These are phyloP conservation scores for Epizoanthus scotinus DNA, from an alignment of 92 coral and sea anemone genomes.

Conservation along the genomic window DNA sequence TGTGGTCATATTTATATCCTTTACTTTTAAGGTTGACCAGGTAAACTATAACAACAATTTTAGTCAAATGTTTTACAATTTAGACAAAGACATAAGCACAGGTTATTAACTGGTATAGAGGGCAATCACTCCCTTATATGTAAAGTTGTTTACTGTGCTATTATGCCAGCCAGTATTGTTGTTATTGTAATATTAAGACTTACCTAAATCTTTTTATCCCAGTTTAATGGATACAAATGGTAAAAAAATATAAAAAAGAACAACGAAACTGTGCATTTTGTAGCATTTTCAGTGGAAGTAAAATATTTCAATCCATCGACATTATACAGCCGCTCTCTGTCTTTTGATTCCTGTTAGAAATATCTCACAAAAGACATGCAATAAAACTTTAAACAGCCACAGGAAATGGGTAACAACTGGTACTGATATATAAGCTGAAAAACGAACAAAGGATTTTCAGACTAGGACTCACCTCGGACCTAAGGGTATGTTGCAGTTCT, in stretches of 20 bases:
- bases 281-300: background rate
- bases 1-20: too few species aligned
- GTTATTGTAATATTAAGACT: background rate
- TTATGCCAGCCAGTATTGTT: background rate
- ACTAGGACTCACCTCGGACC: background rate
- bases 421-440: background rate
- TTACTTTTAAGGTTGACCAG: background rate
- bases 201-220: background rate
- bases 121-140: background rate
- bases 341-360: background rate
- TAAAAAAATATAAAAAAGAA: background rate
- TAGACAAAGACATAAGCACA: background rate
- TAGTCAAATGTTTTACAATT: background rate
- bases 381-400: constrained; percentile 29
- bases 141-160: background rate
- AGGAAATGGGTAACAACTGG: background rate
- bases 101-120: constrained; percentile 4
- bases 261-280: background rate
- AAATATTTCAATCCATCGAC: background rate
- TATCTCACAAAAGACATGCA: background rate
- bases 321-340: background rate
- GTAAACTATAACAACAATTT: background rate
- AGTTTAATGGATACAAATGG: too few species aligned
- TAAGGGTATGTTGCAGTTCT: constrained; percentile 15
- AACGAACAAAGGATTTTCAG: constrained; percentile 22